Evolutionary conservation across 2,797 vertebrate genomes (phyloP), one percentile per base, ranked within the genome.

Genomic region (Antrozous pallidus): DNA sequence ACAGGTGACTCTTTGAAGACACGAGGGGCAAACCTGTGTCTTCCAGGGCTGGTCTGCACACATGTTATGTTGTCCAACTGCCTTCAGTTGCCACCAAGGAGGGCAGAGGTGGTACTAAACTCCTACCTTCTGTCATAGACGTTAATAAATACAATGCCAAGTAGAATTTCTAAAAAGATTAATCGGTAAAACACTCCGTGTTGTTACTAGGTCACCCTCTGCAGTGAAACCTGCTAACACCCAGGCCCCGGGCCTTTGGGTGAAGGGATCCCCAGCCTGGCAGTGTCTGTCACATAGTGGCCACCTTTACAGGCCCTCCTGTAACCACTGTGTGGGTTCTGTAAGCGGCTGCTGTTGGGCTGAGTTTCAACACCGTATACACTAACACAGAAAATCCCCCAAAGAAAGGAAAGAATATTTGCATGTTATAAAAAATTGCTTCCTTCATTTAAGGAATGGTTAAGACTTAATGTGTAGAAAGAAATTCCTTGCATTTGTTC

Each of bases 321-420:
- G 36, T 69, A 20, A 3, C 49, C 65, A 79, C 94, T 69, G 87
- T 69, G 78, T 12, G 0, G 93, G 89, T 93, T 89, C 92, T 86
- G 89, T 28, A 95, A 4, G 20, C 65, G 94, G 87, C 73, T 94
- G 97, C 78, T 17, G 5, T 89, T 78, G 94, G 93, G 96, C 80
- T 97, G 97, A 96, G 97, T 95, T 97, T 97, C 96, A 97, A 97
- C 82, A 94, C 95, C 31, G 94, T 84, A 83, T 94, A 97, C 96
- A 94, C 96, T 97, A 98, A 96, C 0, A n/a, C 13, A 90, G 95
- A 91, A 95, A 98, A 98, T 84, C 97, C 97, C 96, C 97, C 0
- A 12, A 65, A 95, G 97, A 96, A 63, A 56, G 75, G 93, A 81
- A 42, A 96, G 96, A 97, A 94, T 40, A 85, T 28, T 17, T 77